A percentile compares a stretch with the other conserved stretches of the same genome.
These are phyloP conservation scores for Papilio dardanus DNA, from an alignment of 1,140 invertebrate genomes.

Conservation along the genomic window DNA sequence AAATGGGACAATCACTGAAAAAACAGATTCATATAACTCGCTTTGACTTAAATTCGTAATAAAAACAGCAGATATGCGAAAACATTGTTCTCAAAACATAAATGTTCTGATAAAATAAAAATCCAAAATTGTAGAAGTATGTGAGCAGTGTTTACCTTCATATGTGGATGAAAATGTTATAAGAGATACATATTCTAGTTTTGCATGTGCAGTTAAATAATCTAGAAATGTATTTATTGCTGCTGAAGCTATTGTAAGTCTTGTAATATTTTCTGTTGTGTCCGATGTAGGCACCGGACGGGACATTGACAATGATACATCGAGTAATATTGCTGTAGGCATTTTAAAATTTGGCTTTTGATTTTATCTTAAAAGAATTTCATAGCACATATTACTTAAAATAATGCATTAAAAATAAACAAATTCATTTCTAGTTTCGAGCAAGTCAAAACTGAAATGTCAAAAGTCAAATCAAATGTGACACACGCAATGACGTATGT, in stretches of 20 bases:
- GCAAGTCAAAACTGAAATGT: neutral
- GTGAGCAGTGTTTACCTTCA: slow-evolving; percentile 84
- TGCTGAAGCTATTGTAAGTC: slow-evolving; percentile 86
- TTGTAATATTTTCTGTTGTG: slow-evolving; percentile 70
- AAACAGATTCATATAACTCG: slow-evolving; percentile 17
- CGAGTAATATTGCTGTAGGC: slow-evolving; percentile 91
- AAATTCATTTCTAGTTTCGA: neutral
- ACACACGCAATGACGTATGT: neutral
- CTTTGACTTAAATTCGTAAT: no score
- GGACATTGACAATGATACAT: slow-evolving; percentile 92
- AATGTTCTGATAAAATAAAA: no score
- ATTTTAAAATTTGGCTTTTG: slow-evolving; percentile 78
- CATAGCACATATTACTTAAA: neutral
- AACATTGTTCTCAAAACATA: no score
- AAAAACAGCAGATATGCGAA: no score
- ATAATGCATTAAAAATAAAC: neutral
- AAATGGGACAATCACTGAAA: slow-evolving; percentile 88
- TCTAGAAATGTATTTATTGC: slow-evolving; percentile 94
- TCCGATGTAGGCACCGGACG: slow-evolving; percentile 80
- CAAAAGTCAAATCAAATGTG: neutral
- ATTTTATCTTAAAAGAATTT: neutral
- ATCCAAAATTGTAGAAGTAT: no score
- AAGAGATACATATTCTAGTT: slow-evolving; percentile 95
- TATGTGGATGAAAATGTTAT: slow-evolving; percentile 92
- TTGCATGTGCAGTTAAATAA: slow-evolving; percentile 90